A percentile compares a stretch with the other conserved stretches of the same genome.
phyloP scores from a whole-genome alignment of 1,140 invertebrate genomes.

The Fopius arisanus region DNA sequence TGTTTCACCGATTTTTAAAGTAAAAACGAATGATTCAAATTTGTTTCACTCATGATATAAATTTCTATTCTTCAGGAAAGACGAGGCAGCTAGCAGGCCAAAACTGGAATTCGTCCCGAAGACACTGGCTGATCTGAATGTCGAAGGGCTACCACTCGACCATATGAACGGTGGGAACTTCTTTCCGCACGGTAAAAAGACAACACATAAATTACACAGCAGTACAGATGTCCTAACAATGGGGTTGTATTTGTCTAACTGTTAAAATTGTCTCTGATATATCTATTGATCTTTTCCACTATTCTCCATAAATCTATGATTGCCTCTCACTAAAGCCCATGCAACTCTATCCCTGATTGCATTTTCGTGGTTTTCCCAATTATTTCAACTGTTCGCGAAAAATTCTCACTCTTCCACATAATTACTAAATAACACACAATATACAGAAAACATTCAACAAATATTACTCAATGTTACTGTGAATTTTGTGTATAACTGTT shows the following conservation, averaged over 20 bases:
- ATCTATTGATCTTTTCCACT: not conserved
- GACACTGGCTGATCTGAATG: conserved; percentile 86
- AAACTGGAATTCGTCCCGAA: conserved; percentile 93
- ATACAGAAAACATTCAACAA: not conserved
- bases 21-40: no score
- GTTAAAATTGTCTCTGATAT: conserved; percentile 40
- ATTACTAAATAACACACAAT: not conserved
- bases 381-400: not conserved
- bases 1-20: no score
- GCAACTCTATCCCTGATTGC: no score
- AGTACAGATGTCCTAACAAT: conserved; percentile 39
- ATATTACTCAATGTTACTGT: conserved; percentile 7
- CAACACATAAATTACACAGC: conserved; percentile 12
- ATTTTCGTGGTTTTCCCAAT: not conserved
- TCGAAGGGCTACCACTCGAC: conserved; percentile 69
- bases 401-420: not conserved
- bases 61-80: conserved; percentile 71
- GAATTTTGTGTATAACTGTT: conserved; percentile 54
- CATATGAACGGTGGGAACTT: conserved; percentile 68
- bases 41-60: conserved; percentile 6
- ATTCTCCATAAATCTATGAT: conserved; percentile 1
- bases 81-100: conserved; percentile 88
- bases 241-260: conserved; percentile 51
- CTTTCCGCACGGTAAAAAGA: conserved; percentile 58
- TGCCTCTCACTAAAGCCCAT: no score